Evolutionary conservation across 1,140 invertebrate genomes (phyloP).

Genomic region (Bombyx mandarina): DNA sequence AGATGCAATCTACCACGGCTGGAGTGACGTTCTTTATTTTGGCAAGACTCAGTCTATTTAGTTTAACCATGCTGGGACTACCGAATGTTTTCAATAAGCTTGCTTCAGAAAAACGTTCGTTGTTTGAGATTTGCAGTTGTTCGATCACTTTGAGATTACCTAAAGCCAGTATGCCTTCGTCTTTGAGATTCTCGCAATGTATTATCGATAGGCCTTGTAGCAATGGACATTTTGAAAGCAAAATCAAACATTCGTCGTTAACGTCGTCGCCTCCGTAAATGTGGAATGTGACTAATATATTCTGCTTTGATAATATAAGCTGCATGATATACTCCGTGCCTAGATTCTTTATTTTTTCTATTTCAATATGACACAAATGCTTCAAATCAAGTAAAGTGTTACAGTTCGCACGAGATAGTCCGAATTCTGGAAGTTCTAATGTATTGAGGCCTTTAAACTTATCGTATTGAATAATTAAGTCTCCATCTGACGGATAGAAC

Average conservation of each 20-base stretch:
- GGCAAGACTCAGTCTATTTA: slow-evolving; percentile 57
- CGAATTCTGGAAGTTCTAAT: slow-evolving; percentile 60
- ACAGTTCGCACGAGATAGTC: slow-evolving; percentile 46
- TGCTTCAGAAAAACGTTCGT: slow-evolving; percentile 48
- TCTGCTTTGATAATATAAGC: slow-evolving; percentile 41
- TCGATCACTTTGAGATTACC: slow-evolving; percentile 37
- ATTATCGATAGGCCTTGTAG: slow-evolving; percentile 57
- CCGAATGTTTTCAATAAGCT: slow-evolving; percentile 39
- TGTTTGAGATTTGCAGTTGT: slow-evolving; percentile 64
- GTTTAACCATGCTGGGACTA: slow-evolving; percentile 31
- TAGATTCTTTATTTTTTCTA: slow-evolving; percentile 58
- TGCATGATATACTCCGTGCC: slow-evolving; percentile 41
- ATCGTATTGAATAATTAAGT: slow-evolving; percentile 43
- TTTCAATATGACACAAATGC: slow-evolving; percentile 48
- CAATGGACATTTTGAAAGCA: slow-evolving; percentile 42
- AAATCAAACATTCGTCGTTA: slow-evolving; percentile 41
- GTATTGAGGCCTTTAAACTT: slow-evolving; percentile 44
- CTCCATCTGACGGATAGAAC: slow-evolving; percentile 25
- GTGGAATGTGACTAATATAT: slow-evolving; percentile 42
- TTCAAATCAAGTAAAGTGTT: slow-evolving; percentile 42
- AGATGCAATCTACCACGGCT: slow-evolving; percentile 49
- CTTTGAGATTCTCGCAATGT: slow-evolving; percentile 57
- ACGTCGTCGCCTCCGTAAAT: slow-evolving; percentile 55
- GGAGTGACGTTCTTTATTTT: slow-evolving; percentile 54
- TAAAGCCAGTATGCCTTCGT: slow-evolving; percentile 42